Evolutionary conservation across 2,113 vertebrate genomes (phyloP).

Genomic region (Paradoxurus hermaphroditus): DNA sequence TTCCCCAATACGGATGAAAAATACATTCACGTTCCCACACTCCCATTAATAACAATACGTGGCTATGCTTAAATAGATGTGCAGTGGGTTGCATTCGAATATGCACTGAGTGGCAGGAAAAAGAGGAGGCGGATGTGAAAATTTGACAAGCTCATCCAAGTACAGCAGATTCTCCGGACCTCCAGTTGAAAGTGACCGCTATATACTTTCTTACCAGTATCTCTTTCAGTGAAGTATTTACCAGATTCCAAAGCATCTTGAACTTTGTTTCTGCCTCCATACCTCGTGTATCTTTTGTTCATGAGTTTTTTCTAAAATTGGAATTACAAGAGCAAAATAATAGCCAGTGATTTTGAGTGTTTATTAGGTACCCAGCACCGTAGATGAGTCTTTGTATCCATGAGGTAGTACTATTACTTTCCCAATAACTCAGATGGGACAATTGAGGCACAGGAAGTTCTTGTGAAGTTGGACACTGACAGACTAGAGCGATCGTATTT

Average conservation of each 20-base stretch:
- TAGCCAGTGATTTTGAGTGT: neutral
- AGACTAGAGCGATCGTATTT: neutral
- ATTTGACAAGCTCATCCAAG: neutral
- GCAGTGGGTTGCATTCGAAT: neutral
- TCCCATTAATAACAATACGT: neutral
- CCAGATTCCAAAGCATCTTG: neutral
- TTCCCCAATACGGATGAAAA: neutral
- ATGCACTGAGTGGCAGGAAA: neutral
- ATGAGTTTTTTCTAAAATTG: neutral
- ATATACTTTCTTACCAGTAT: neutral
- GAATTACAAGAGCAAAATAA: neutral
- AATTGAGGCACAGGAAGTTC: neutral
- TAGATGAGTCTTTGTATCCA: neutral
- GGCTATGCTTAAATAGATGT: neutral
- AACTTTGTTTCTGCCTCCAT: neutral
- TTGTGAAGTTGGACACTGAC: neutral
- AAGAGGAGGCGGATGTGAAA: neutral
- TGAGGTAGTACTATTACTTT: neutral
- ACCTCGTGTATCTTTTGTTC: neutral
- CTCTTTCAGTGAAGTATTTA: neutral
- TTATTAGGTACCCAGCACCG: neutral
- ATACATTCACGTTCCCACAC: neutral
- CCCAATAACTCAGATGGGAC: neutral
- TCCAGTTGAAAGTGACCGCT: neutral
- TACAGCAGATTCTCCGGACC: neutral